Percentiles rank a stretch among this genome's conserved stretches.
These are phyloP conservation scores for Saccopteryx bilineata DNA, from an alignment of 2,113 vertebrate genomes.

Conservation along the genomic window DNA sequence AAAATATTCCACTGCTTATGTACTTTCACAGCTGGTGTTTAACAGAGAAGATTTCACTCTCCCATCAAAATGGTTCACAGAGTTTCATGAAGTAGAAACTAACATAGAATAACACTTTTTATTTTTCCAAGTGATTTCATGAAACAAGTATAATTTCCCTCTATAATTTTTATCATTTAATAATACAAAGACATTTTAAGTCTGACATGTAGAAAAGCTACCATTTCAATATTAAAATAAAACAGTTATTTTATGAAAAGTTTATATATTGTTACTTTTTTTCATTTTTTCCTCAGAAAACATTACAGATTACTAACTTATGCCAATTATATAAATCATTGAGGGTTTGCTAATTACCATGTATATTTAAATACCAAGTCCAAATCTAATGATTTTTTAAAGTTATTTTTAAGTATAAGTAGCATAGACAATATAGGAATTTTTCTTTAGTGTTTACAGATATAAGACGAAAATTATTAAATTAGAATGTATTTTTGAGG, in stretches of 20 bases:
- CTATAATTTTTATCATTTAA: conserved; percentile 38
- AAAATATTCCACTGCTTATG: neutral
- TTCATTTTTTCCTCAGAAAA: neutral
- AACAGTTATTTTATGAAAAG: neutral
- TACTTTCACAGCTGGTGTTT: neutral
- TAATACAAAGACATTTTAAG: neutral
- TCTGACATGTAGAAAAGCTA: neutral
- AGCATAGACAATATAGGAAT: neutral
- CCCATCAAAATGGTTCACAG: neutral
- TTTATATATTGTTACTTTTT: neutral
- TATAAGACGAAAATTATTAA: neutral
- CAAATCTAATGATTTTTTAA: neutral
- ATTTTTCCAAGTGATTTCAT: neutral
- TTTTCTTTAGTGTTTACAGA: neutral
- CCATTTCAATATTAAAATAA: neutral
- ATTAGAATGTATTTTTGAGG: neutral
- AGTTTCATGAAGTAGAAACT: neutral
- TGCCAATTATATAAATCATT: neutral
- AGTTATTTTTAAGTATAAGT: conserved; percentile 9
- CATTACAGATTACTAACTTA: neutral
- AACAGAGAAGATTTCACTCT: neutral
- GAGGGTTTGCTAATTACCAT: neutral
- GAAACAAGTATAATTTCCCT: neutral
- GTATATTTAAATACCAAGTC: neutral
- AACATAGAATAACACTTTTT: neutral